Evolutionary conservation across 2,113 vertebrate genomes (phyloP), one percentile per base, ranked within the genome.

Genomic region (Prietella phreatophila): DNA sequence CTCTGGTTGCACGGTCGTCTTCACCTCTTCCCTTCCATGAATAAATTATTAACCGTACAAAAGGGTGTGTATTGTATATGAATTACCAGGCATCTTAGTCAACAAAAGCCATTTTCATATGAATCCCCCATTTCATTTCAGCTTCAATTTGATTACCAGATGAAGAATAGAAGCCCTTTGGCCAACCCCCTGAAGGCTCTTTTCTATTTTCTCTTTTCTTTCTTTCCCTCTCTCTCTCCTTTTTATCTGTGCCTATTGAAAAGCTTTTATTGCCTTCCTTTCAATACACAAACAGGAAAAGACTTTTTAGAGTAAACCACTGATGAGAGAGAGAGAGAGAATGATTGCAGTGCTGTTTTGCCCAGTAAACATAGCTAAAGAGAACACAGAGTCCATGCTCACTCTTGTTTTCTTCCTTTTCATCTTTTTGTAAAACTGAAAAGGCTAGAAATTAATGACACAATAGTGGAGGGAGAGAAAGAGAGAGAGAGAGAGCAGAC

Each of bases 21-120:
- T 81, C 30, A 56, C 42, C 50, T 75, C 75, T 75, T 82, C 36
- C 25, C 61, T 79, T 85, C 75, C 96, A 95, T 96, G 97, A 97
- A 99, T 99, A 98, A 97, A 98, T 99, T 98, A 98, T 97, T 97
- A 96, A 94, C 96, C 95, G 96, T 97, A 98, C 97, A 99, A 99
- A 97, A 97, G 97, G 33, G 94, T 93, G 95, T 95, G 96, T 97
- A 99, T 99, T 99, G 97, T 99, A 99, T 99, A 98, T 98, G 97
- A 98, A 99, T 99, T 97, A 98, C 97, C 96, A 97, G 97, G 96
- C 96, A 97, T 97, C 95, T 75, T 96, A 96, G 95, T 96, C 96
- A 98, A 98, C 97, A 98, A 99, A 97, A 96, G 96, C 95, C 97
- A 97, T 98, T 99, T 99, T 98, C 97, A 98, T 97, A 97, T 96